A percentile compares a stretch with the other conserved stretches of the same genome.
phyloP scores from a whole-genome alignment of 2,888 invertebrate species.

The Meganola albula region DNA sequence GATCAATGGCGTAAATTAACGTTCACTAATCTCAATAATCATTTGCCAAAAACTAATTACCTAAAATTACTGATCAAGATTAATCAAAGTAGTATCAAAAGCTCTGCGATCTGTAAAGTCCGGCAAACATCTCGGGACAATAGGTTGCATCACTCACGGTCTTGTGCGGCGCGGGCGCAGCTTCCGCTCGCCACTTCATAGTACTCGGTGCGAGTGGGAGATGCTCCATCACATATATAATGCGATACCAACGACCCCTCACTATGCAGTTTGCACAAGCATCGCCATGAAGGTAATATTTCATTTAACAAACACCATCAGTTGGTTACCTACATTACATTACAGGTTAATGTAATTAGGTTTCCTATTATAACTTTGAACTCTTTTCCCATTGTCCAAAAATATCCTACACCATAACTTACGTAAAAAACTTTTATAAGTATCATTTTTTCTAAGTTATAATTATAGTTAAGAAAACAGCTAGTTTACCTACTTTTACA shows the following conservation, averaged over 20 bases:
- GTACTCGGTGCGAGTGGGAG: conserved; percentile 59
- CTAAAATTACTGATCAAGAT: too few relatives aligned
- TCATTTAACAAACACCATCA: conserved; percentile 12
- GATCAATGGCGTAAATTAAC: too few relatives aligned
- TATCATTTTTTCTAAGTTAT: too few relatives aligned
- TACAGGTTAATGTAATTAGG: conserved; percentile 4
- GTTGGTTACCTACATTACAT: not conserved
- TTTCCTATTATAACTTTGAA: too few relatives aligned
- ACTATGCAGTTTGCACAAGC: conserved; percentile 65
- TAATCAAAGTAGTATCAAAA: too few relatives aligned
- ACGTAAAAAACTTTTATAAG: too few relatives aligned
- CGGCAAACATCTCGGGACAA: conserved; percentile 47
- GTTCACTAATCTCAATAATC: too few relatives aligned
- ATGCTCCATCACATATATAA: conserved; percentile 57
- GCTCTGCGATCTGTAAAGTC: conserved; percentile 9
- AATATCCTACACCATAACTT: too few relatives aligned
- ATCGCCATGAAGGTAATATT: conserved; percentile 69
- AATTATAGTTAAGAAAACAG: too few relatives aligned
- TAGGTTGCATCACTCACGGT: conserved; percentile 55
- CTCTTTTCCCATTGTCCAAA: too few relatives aligned
- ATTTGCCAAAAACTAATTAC: too few relatives aligned
- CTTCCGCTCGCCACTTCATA: conserved; percentile 63
- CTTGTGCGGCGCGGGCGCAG: conserved; percentile 52
- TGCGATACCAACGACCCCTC: conserved; percentile 50
- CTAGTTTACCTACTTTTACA: too few relatives aligned